A percentile compares a stretch with the other conserved stretches of the same genome.
Conservation (phyloP, 64 coral and sea anemone genomes). For the Stichodactyla helianthus region DNA sequence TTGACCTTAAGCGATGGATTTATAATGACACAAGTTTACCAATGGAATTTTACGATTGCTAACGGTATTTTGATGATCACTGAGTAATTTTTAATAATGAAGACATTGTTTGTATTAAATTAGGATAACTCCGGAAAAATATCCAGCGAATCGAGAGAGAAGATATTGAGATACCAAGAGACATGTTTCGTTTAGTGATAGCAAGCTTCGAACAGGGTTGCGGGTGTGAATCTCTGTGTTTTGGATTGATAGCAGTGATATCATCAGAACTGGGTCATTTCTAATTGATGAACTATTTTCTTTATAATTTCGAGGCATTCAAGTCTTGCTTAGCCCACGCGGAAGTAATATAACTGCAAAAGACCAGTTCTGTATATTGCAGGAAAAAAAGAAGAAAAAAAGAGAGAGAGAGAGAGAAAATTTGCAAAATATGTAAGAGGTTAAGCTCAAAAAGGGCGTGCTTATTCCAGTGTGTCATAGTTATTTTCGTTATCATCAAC, state of each 20-base stretch:
- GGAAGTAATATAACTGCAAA: not conserved
- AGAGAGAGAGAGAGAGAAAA: not conserved
- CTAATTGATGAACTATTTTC: not conserved
- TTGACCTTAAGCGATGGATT: not conserved
- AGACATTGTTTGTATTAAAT: not conserved
- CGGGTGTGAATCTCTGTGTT: too few relatives aligned
- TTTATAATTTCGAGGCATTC: not conserved
- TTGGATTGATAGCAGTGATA: too few relatives aligned
- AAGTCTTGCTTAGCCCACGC: not conserved
- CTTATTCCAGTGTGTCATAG: too few relatives aligned
- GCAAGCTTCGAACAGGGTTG: too few relatives aligned
- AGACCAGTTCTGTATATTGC: too few relatives aligned
- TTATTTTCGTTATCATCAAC: too few relatives aligned
- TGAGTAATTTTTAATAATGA: not conserved
- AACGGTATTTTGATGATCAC: not conserved
- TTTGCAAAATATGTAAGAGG: too few relatives aligned
- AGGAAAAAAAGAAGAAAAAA: not conserved
- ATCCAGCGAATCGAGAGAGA: too few relatives aligned
- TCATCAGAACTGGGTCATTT: not conserved
- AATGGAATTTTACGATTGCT: not conserved
- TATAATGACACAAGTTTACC: not conserved
- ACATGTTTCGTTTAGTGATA: too few relatives aligned
- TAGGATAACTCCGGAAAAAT: too few relatives aligned
- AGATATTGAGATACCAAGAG: too few relatives aligned
- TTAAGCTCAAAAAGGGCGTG: too few relatives aligned